Conservation (phyloP, 2,113 vertebrate genomes). For the Globicephala melas region DNA sequence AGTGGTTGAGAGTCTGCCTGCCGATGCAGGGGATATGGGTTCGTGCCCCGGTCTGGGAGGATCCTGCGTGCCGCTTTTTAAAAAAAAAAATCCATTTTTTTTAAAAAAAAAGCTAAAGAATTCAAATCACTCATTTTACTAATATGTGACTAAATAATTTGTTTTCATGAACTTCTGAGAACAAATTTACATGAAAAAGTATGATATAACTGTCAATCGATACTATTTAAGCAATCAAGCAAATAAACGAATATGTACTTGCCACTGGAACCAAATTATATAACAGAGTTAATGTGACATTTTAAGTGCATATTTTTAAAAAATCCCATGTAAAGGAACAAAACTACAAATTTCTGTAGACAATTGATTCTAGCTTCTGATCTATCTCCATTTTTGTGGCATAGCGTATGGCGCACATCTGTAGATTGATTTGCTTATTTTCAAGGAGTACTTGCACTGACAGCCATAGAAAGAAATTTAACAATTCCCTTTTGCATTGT, state of each 20-base stretch:
- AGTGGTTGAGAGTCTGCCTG: too few species aligned
- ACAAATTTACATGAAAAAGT: neutral
- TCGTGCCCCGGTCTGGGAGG: too few species aligned
- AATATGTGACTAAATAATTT: neutral
- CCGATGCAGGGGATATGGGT: too few species aligned
- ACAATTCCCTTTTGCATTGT: constrained; percentile 5
- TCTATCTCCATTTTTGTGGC: neutral
- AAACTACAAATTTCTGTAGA: neutral
- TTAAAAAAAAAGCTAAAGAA: neutral
- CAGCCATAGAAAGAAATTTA: constrained; percentile 32
- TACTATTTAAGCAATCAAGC: neutral
- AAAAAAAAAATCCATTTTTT: too few species aligned
- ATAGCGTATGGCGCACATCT: neutral
- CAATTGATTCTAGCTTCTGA: neutral
- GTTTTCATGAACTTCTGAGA: neutral
- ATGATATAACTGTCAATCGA: neutral
- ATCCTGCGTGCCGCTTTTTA: too few species aligned
- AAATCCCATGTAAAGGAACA: neutral
- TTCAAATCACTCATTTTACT: neutral
- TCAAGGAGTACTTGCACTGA: neutral
- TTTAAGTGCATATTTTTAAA: neutral
- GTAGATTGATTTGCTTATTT: constrained; percentile 45
- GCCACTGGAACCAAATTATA: neutral
- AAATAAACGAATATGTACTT: neutral
- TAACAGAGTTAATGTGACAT: neutral